phyloP scores from a whole-genome alignment of 2,888 invertebrate genomes.

The Pheosia tremula region DNA sequence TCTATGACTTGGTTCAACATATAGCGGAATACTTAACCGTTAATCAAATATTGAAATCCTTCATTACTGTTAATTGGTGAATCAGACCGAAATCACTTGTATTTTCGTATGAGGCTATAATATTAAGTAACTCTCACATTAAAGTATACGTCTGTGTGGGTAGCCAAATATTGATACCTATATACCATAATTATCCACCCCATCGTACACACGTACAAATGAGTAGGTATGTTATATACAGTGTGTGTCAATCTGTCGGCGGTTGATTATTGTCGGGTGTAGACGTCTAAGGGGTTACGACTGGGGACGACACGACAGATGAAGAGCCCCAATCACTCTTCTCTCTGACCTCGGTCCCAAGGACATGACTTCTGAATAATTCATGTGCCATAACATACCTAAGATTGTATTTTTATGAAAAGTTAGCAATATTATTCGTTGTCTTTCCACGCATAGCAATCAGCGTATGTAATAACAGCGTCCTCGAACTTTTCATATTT shows the following conservation, averaged over 20 bases:
- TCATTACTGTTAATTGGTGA: too few relatives aligned
- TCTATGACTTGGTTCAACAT: neutral
- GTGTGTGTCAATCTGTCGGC: neutral
- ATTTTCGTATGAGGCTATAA: too few relatives aligned
- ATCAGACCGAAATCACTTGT: too few relatives aligned
- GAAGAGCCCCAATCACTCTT: constrained; percentile 17
- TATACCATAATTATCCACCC: neutral
- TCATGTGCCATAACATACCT: neutral
- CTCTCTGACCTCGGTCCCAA: constrained; percentile 16
- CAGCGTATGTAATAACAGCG: too few relatives aligned
- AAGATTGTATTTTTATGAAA: neutral
- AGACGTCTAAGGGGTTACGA: constrained; percentile 10
- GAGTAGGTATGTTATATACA: neutral
- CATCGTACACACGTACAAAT: neutral
- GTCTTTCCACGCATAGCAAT: too few relatives aligned
- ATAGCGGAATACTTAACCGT: too few relatives aligned
- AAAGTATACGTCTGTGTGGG: too few relatives aligned
- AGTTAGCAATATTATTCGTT: too few relatives aligned
- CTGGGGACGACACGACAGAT: constrained; percentile 20
- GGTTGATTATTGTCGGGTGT: constrained; percentile 9
- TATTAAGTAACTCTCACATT: too few relatives aligned
- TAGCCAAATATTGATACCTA: neutral
- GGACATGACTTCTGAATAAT: constrained; percentile 8
- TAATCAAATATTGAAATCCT: too few relatives aligned
- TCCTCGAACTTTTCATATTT: too few relatives aligned